Percentiles rank a stretch among this genome's conserved stretches.
Conservation (phyloP, 2,113 vertebrate genomes). For the Bungarus multicinctus region DNA sequence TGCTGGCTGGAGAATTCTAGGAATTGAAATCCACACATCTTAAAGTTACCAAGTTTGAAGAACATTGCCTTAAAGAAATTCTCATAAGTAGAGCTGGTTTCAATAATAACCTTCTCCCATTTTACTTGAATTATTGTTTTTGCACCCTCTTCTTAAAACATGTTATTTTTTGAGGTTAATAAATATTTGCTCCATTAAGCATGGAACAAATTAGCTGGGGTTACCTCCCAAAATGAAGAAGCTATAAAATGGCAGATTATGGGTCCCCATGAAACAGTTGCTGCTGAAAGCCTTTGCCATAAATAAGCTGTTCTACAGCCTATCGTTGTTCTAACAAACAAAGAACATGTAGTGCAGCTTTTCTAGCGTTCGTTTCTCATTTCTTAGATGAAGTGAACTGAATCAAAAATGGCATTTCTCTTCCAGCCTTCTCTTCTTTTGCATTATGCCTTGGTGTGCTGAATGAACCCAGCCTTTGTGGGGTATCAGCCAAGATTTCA, state of each 20-base stretch:
- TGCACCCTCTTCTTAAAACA: background rate
- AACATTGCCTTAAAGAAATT: slow-evolving; percentile 13
- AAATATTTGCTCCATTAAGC: background rate
- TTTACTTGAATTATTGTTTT: slow-evolving; percentile 14
- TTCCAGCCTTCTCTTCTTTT: background rate
- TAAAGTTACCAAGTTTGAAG: background rate
- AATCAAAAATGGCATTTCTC: background rate
- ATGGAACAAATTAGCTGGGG: background rate
- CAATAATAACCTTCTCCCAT: background rate
- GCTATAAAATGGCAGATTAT: background rate
- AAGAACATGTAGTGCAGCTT: background rate
- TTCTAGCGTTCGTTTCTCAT: background rate
- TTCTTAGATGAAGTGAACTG: background rate
- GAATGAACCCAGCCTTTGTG: background rate
- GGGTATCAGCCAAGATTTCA: background rate
- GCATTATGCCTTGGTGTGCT: background rate
- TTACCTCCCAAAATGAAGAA: background rate
- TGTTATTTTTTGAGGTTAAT: background rate
- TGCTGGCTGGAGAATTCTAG: background rate
- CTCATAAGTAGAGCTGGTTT: background rate
- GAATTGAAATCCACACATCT: background rate
- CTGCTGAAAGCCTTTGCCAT: background rate
- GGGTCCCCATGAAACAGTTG: background rate
- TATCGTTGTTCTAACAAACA: background rate
- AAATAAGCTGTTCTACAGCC: background rate